A percentile compares a stretch with the other conserved stretches of the same genome.
phyloP scores from a whole-genome alignment of 1,140 invertebrate species.

The Rhagoletis zephyria region DNA sequence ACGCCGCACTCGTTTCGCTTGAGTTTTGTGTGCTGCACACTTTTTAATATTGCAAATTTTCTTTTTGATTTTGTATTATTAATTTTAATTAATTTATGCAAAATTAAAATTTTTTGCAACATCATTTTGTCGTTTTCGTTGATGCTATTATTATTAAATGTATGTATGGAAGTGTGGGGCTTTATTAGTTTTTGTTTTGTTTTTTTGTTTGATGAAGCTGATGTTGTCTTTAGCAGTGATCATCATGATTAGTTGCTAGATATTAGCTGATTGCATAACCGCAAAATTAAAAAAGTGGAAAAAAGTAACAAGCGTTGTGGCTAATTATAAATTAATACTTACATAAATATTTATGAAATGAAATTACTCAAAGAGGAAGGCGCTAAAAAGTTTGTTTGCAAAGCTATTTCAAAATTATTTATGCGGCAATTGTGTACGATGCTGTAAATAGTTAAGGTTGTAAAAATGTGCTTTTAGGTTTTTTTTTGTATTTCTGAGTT shows the following conservation, averaged over 20 bases:
- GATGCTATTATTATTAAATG: not conserved
- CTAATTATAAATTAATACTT: not conserved
- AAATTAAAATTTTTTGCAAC: not conserved
- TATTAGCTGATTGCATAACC: slow-evolving; percentile 18
- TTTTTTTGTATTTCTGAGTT: not conserved
- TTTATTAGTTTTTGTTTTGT: not conserved
- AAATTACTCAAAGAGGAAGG: not conserved
- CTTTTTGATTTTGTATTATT: not conserved
- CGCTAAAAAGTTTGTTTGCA: not conserved
- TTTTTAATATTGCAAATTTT: not conserved
- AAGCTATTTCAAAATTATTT: too few species aligned
- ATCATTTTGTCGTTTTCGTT: not conserved
- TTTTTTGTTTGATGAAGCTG: not conserved
- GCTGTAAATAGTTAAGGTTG: too few species aligned
- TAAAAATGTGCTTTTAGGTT: too few species aligned
- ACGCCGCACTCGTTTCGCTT: not conserved
- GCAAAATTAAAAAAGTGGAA: not conserved
- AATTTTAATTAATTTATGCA: slow-evolving; percentile 21
- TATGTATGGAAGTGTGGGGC: not conserved
- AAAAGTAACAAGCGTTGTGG: not conserved
- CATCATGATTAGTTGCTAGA: not conserved
- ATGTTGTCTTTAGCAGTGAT: not conserved
- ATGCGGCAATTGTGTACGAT: too few species aligned
- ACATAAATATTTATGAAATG: not conserved
- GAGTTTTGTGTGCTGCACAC: not conserved